These are phyloP conservation scores for Drosophila aff. DNA, from an alignment of 1,140 invertebrate genomes.

Conservation along the genomic window DNA sequence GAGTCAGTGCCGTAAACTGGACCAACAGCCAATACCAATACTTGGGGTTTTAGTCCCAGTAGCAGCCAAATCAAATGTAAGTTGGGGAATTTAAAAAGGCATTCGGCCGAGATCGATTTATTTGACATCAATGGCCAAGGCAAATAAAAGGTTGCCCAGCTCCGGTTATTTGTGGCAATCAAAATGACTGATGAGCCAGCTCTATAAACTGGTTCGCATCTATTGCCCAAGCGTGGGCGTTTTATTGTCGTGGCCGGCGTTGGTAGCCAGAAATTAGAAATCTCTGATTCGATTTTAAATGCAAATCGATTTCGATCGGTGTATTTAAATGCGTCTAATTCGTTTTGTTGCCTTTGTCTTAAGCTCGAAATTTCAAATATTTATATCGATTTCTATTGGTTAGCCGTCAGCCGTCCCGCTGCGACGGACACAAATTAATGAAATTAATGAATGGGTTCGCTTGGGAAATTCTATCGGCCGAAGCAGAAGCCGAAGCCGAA, in stretches of 20 bases:
- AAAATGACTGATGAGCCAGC: slow-evolving; percentile 75
- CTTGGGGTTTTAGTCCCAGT: slow-evolving; percentile 8
- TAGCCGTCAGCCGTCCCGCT: slow-evolving; percentile 52
- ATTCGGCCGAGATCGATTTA: slow-evolving; percentile 54
- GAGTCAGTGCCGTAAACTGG: slow-evolving; percentile 48
- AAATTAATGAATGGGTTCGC: slow-evolving; percentile 69
- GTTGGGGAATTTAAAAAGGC: slow-evolving; percentile 48
- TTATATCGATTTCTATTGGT: slow-evolving; percentile 73
- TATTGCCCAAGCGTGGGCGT: slow-evolving; percentile 53
- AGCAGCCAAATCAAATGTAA: slow-evolving; percentile 55
- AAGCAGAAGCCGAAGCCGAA: not conserved
- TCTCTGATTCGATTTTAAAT: slow-evolving; percentile 72
- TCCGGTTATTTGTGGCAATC: slow-evolving; percentile 68
- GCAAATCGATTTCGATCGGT: slow-evolving; percentile 70
- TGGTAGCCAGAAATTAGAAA: slow-evolving; percentile 59
- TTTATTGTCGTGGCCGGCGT: slow-evolving; percentile 39
- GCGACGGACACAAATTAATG: slow-evolving; percentile 66
- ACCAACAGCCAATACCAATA: slow-evolving; percentile 27
- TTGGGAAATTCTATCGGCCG: slow-evolving; percentile 51
- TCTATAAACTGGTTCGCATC: slow-evolving; percentile 66
- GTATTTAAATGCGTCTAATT: slow-evolving; percentile 76
- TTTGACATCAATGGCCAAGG: slow-evolving; percentile 57
- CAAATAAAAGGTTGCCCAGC: slow-evolving; percentile 33
- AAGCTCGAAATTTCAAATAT: slow-evolving; percentile 29
- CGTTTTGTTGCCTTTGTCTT: slow-evolving; percentile 53